These are phyloP conservation scores for Oenanthe oenanthe DNA, from an alignment of 2,113 vertebrate genomes.

Conservation along the genomic window DNA sequence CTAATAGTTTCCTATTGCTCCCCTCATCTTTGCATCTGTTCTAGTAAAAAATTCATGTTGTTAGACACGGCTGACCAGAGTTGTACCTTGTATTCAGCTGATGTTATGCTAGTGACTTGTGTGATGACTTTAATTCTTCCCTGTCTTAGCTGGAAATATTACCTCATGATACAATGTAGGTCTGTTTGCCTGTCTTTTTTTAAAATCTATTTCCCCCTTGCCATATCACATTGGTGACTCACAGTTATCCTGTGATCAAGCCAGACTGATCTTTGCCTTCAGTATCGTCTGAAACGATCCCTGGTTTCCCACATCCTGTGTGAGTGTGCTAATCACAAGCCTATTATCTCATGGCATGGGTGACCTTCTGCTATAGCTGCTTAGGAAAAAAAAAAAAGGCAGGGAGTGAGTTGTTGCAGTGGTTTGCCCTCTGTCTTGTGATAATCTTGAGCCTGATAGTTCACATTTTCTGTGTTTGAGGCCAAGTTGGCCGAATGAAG, in stretches of 20 bases:
- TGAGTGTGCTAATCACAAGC: slow-evolving; percentile 48
- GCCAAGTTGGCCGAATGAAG: not conserved
- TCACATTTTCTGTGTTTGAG: slow-evolving; percentile 3
- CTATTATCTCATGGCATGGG: slow-evolving; percentile 7
- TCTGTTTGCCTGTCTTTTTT: not conserved
- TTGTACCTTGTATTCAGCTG: not conserved
- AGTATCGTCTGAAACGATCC: not conserved
- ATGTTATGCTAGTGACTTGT: not conserved
- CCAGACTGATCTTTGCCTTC: slow-evolving; percentile 33
- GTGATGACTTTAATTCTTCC: not conserved
- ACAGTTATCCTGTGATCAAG: slow-evolving; percentile 45
- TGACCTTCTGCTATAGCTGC: not conserved
- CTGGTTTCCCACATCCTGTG: slow-evolving; percentile 65
- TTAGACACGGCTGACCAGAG: not conserved
- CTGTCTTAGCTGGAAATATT: not conserved
- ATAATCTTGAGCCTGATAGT: not conserved
- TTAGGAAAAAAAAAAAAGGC: not conserved
- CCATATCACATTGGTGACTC: slow-evolving; percentile 37
- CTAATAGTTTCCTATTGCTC: not conserved
- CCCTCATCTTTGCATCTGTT: not conserved
- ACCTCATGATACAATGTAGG: not conserved
- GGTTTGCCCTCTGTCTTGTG: slow-evolving; percentile 29
- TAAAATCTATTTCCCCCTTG: not conserved
- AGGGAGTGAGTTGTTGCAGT: not conserved
- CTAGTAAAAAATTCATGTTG: not conserved